Evolutionary conservation across 2,797 vertebrate species (phyloP), one percentile per base, ranked within the genome.

Genomic region (Natrix natrix): DNA sequence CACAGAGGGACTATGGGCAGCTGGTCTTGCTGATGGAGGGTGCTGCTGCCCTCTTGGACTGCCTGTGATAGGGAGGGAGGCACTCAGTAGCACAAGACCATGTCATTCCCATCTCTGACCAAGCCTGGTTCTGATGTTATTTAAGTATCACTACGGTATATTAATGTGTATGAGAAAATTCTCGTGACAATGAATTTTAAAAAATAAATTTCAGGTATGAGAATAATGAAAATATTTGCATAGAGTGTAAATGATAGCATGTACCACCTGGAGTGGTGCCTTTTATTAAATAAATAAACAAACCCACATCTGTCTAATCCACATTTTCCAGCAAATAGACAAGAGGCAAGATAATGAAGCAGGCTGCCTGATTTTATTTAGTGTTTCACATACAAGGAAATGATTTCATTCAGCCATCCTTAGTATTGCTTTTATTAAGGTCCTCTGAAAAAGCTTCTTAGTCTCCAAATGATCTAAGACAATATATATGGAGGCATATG

Each of bases 121-220:
- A n/a, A 91, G 6, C 6, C 20, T 78, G 24, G 56, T 91, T 93
- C 63, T 61, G 78, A 26, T 5, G 28, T 78, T 16, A 48, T 93
- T 93, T 69, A 55, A 91, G 26, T 78, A 55, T 32, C 48, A 91
- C 37, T 88, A 17, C 56, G 4, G 57, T 59, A 61, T 66, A 78
- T 88, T 17, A 88, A 69, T 89, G 1, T 66, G 90, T 63, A 78
- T 90, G 56, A 66, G 8, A 22, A 93, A 89, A 86, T 22, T 14
- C 94, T 83, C 13, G n/a, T 90, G 74, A 91, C 91, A 4, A 56
- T 94, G 20, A 94, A 93, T 87, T 20, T 28, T 57, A 43, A 89
- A 93, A 94, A 37, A 69, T 57, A 93, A 66, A 26, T 24, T 91
- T 57, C 22, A 8, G 43, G 4, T n/a, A 1, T 43, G 55, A 43